Evolutionary conservation across 1,140 invertebrate genomes (phyloP).

Genomic region (Zaprionus tsacasi): DNA sequence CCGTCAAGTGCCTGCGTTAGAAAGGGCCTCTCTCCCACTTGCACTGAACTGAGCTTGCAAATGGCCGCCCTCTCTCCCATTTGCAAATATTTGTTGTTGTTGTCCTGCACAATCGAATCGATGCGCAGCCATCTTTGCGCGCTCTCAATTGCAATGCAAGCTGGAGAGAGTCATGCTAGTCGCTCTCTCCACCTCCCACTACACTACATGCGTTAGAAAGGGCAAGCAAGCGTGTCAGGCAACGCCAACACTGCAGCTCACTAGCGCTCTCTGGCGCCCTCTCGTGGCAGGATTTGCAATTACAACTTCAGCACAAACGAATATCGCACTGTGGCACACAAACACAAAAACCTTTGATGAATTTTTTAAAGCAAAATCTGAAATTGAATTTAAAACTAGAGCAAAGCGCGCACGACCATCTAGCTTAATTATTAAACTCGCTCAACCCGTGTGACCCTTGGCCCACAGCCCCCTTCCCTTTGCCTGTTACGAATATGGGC

Average conservation of each 20-base stretch:
- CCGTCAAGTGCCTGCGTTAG: background rate
- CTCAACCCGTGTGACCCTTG: slow-evolving; percentile 30
- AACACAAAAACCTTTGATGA: background rate
- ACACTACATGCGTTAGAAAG: background rate
- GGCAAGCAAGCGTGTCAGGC: background rate
- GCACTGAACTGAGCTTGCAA: too few species aligned
- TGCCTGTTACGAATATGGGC: slow-evolving; percentile 52
- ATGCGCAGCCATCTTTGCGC: background rate
- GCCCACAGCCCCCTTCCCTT: slow-evolving; percentile 15
- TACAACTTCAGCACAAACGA: background rate
- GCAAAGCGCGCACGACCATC: background rate
- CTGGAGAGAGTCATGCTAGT: background rate
- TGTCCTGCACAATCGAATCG: background rate
- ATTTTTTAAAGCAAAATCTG: background rate
- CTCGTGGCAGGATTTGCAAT: background rate
- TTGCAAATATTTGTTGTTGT: background rate
- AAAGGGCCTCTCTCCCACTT: background rate
- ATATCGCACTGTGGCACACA: background rate
- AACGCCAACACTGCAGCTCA: too few species aligned
- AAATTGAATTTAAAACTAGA: slow-evolving; percentile 9
- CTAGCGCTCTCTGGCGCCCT: background rate
- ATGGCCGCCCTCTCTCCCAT: background rate
- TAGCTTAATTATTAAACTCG: slow-evolving; percentile 55
- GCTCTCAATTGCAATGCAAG: background rate
- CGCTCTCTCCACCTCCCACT: background rate